Evolutionary conservation across 2,113 vertebrate species (phyloP), one percentile per base, ranked within the genome.

Genomic region (Pangasianodon hypophthalmus): DNA sequence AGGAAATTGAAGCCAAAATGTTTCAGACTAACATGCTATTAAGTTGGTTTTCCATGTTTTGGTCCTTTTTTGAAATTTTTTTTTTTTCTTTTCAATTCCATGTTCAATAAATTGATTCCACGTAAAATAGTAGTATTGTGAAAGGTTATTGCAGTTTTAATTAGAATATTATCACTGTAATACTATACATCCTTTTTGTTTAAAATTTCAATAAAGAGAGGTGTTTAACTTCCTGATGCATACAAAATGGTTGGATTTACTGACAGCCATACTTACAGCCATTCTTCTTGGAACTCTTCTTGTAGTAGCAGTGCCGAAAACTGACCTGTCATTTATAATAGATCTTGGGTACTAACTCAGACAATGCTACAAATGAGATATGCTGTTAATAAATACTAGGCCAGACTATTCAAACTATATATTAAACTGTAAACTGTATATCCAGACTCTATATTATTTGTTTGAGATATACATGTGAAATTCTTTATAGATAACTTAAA

Each of bases 71-170:
- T 86, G 21, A 73, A 80, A 69, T 88, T 14, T 48, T 46, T n/a
- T 14, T 83, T 81, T 77, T 62, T 60, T 64, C 54, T 60, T 29
- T 58, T 16, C 8, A 56, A 56, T 48, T 67, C 11, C 60, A 44
- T 88, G 14, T 91, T 41, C 16, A 81, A 52, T 41, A 83, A 81
- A 89, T 80, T 44, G 52, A 46, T 82, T 88, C 37, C 75, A 56
- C 46, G 56, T 80, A 85, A 91, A 88, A 90, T 48, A 48, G 2
- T 37, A 71, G 75, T 60, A 85, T 46, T 90, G 29, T 92, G 71
- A 87, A 89, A 56, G 4, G 85, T 88, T 69, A 60, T n/a, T 60
- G 82, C 19, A 50, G 44, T 50, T 75, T 19, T 89, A 75, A n/a
- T 85, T 62, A 60, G 50, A 77, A 41, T 89, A 73, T 54, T 62